Percentiles rank a stretch among this genome's conserved stretches.
Evolutionary conservation across 2,888 invertebrate species (phyloP).

Genomic region (Chalcosyrphus nemorum): DNA sequence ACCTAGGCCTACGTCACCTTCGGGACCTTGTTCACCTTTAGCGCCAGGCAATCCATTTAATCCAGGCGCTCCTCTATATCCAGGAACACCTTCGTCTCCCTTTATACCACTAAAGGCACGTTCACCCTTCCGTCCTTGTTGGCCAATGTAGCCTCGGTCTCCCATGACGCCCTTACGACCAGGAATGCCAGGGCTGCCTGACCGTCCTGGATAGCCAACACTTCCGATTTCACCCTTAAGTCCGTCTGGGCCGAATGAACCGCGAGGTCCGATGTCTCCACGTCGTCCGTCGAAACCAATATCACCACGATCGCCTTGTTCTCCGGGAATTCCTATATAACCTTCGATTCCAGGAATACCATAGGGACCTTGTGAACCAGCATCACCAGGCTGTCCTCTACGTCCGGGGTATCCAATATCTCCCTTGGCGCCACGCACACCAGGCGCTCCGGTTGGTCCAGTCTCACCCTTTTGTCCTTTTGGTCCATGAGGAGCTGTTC

Average conservation of each 20-base stretch:
- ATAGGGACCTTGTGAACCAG: conserved; percentile 78
- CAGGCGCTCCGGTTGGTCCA: conserved; percentile 79
- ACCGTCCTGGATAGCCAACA: conserved; percentile 76
- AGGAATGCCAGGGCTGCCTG: conserved; percentile 75
- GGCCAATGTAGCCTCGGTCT: conserved; percentile 76
- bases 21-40: conserved; percentile 84
- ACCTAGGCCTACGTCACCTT: conserved; percentile 84
- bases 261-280: conserved; percentile 80
- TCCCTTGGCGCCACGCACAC: conserved; percentile 82
- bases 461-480: conserved; percentile 82
- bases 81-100: conserved; percentile 84
- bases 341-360: conserved; percentile 77
- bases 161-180: conserved; percentile 79
- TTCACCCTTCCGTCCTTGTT: conserved; percentile 83
- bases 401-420: conserved; percentile 82
- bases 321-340: conserved; percentile 78
- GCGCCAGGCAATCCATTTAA: conserved; percentile 76
- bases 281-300: conserved; percentile 83
- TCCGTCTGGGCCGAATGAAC: conserved; percentile 79
- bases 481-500: conserved; percentile 78
- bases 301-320: conserved; percentile 83
- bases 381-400: conserved; percentile 81
- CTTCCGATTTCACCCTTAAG: conserved; percentile 79
- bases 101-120: conserved; percentile 85
- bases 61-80: conserved; percentile 82